phyloP scores from a whole-genome alignment of 2,113 vertebrate genomes.

The Mobula birostris region DNA sequence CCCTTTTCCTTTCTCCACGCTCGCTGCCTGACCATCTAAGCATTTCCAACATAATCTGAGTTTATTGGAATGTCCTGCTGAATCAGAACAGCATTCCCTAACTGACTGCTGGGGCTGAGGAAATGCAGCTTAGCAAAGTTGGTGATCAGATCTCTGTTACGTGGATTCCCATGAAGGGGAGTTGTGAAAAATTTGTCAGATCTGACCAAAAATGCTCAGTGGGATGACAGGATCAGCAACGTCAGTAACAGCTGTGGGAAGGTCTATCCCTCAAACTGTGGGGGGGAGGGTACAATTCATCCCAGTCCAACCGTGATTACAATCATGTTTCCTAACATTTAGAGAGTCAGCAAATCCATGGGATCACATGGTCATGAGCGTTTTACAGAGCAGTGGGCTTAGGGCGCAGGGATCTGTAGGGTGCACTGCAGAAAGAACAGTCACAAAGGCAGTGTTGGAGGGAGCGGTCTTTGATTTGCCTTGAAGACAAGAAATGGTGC shows the following conservation, averaged over 20 bases:
- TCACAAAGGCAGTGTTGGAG: neutral
- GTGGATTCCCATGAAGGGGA: neutral
- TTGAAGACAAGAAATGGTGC: neutral
- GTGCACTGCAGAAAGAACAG: too few species aligned
- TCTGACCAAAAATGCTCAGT: neutral
- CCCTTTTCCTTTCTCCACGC: neutral
- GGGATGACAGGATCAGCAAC: neutral
- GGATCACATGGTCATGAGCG: neutral
- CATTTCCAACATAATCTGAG: too few species aligned
- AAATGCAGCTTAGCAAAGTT: too few species aligned
- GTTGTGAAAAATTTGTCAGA: neutral
- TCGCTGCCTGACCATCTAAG: too few species aligned
- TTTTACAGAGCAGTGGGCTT: neutral
- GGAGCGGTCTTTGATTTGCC: neutral
- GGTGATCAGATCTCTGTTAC: neutral
- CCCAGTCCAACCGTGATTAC: neutral
- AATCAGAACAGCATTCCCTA: neutral
- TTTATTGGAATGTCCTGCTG: neutral
- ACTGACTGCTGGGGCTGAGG: neutral
- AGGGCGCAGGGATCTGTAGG: too few species aligned
- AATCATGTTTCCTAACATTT: neutral
- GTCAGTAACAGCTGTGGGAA: neutral
- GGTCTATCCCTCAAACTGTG: neutral
- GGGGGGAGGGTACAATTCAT: too few species aligned
- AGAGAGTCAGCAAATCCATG: neutral